Percentiles rank a stretch among this genome's conserved stretches.
These are phyloP conservation scores for Nephrotoma guestfalica DNA, from an alignment of 2,888 invertebrate species.

Conservation along the genomic window DNA sequence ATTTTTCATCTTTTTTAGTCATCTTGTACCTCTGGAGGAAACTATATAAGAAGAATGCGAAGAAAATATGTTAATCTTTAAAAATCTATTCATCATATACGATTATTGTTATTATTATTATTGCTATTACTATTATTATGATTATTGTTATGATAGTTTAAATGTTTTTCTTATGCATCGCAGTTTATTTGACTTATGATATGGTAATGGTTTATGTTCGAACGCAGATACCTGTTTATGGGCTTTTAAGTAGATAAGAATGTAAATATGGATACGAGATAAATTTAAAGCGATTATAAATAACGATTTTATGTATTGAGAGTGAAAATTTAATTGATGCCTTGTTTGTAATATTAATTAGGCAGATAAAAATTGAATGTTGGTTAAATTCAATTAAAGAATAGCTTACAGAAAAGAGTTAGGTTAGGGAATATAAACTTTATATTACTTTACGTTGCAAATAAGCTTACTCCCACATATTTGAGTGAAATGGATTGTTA, in stretches of 20 bases:
- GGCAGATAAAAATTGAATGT: too few relatives aligned
- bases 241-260: neutral
- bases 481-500: too few relatives aligned
- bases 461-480: too few relatives aligned
- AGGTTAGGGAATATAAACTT: too few relatives aligned
- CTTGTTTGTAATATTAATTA: too few relatives aligned
- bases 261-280: neutral
- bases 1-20: neutral
- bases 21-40: neutral
- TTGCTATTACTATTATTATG: neutral
- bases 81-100: neutral
- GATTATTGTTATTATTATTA: neutral
- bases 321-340: neutral
- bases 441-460: too few relatives aligned
- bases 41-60: neutral
- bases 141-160: neutral
- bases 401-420: too few relatives aligned
- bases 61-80: neutral
- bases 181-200: neutral
- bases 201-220: neutral
- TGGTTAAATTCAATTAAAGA: too few relatives aligned
- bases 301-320: neutral
- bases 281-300: neutral
- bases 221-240: neutral
- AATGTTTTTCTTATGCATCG: neutral